Evolutionary conservation across 2,797 vertebrate genomes (phyloP).

Genomic region (Siniperca undulata): DNA sequence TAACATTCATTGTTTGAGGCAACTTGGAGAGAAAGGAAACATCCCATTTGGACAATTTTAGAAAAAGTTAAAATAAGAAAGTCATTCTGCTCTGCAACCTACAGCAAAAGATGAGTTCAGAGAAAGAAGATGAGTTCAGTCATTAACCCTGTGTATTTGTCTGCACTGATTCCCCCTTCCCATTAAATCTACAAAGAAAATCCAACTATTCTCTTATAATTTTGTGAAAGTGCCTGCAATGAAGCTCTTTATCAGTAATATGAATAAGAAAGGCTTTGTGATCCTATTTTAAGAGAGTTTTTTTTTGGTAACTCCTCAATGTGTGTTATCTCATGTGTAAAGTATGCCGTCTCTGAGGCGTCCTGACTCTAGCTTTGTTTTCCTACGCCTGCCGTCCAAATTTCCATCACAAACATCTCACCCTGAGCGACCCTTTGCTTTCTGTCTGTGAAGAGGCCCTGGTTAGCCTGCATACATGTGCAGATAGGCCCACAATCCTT

Average conservation of each 20-base stretch:
- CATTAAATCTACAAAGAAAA: conserved; percentile 31
- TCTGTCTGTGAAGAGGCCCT: conserved; percentile 75
- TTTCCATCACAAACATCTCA: conserved; percentile 88
- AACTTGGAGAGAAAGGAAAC: not conserved
- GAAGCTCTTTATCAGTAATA: conserved; percentile 11
- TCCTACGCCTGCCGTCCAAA: conserved; percentile 85
- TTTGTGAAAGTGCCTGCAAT: conserved; percentile 38
- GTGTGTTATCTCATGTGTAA: conserved; percentile 83
- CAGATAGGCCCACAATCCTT: conserved; percentile 68
- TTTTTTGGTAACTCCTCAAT: conserved; percentile 37
- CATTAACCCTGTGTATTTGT: not conserved
- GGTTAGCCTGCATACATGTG: conserved; percentile 79
- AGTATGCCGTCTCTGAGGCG: conserved; percentile 79
- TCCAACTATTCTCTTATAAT: conserved; percentile 33
- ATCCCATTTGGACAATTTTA: not conserved
- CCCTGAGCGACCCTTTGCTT: conserved; percentile 79
- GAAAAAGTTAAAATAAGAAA: not conserved
- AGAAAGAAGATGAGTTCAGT: not conserved
- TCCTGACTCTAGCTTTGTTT: conserved; percentile 84
- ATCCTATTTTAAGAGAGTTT: conserved; percentile 33
- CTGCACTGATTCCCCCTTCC: not conserved
- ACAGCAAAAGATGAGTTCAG: not conserved
- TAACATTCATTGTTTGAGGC: not conserved
- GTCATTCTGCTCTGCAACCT: not conserved
- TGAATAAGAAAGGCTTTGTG: conserved; percentile 51